These are phyloP conservation scores for Syrista parreyssii DNA, from an alignment of 2,888 invertebrate species.

Conservation along the genomic window DNA sequence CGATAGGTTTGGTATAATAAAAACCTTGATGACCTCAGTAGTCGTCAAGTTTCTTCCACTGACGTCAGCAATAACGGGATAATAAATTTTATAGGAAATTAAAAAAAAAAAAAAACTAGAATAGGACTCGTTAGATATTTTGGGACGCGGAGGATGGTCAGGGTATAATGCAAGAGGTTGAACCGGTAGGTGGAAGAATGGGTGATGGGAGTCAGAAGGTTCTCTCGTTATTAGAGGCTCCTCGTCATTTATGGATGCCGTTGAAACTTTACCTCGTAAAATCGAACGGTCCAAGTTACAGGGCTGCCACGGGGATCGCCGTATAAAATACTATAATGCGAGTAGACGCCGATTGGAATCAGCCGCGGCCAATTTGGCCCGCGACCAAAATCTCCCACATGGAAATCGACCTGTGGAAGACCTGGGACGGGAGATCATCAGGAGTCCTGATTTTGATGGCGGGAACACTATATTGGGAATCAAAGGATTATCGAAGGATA, in stretches of 20 bases:
- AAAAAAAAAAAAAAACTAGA: background rate
- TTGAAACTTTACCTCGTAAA: conserved; percentile 54
- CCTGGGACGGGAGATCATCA: background rate
- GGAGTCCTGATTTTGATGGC: background rate
- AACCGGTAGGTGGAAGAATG: background rate
- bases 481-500: background rate
- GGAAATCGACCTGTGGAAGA: conserved; percentile 33
- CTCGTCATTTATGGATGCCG: conserved; percentile 1
- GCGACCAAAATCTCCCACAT: conserved; percentile 50
- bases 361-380: conserved; percentile 59
- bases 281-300: conserved; percentile 49
- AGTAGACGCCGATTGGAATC: conserved; percentile 53
- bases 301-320: conserved; percentile 30
- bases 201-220: background rate
- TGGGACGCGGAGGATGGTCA: background rate
- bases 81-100: background rate
- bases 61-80: background rate
- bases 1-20: background rate
- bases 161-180: background rate
- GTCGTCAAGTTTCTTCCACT: background rate
- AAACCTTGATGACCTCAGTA: background rate
- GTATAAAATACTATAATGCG: conserved; percentile 53
- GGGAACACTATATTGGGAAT: background rate
- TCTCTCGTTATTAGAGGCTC: background rate
- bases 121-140: background rate